phyloP scores from a whole-genome alignment of 2,113 vertebrate species.

The Nyctibius bracteatus region DNA sequence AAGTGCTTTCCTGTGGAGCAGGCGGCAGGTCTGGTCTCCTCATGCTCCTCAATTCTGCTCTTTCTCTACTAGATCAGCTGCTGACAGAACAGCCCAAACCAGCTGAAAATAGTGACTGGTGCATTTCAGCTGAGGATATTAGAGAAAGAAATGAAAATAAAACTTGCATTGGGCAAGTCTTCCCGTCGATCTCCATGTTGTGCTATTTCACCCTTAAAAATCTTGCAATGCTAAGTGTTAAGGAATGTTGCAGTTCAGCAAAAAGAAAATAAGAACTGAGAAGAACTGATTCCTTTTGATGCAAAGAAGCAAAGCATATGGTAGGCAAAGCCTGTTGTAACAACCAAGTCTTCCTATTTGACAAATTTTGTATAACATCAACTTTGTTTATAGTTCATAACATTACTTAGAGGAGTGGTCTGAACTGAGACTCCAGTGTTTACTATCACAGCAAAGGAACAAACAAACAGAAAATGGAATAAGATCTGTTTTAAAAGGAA shows the following conservation, averaged over 20 bases:
- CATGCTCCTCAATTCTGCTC: background rate
- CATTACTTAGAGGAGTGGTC: background rate
- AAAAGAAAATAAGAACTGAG: background rate
- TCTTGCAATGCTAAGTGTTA: background rate
- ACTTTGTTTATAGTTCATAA: background rate
- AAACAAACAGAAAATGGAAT: constrained; percentile 14
- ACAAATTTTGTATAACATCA: background rate
- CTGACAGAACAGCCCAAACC: background rate
- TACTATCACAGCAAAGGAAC: background rate
- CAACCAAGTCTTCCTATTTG: background rate
- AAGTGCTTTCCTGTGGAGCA: background rate
- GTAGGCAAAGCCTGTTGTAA: background rate
- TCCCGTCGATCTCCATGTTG: background rate
- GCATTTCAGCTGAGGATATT: background rate
- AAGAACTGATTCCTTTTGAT: background rate
- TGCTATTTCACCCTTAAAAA: background rate
- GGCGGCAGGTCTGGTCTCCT: background rate
- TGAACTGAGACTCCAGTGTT: background rate
- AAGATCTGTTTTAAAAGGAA: constrained; percentile 4
- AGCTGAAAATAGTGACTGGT: background rate
- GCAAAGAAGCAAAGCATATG: background rate
- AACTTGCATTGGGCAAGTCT: background rate
- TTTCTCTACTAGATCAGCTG: background rate
- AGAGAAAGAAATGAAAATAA: background rate
- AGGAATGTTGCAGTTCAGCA: background rate